Conservation (phyloP, 2,113 vertebrate genomes). For the Phycodurus eques region DNA sequence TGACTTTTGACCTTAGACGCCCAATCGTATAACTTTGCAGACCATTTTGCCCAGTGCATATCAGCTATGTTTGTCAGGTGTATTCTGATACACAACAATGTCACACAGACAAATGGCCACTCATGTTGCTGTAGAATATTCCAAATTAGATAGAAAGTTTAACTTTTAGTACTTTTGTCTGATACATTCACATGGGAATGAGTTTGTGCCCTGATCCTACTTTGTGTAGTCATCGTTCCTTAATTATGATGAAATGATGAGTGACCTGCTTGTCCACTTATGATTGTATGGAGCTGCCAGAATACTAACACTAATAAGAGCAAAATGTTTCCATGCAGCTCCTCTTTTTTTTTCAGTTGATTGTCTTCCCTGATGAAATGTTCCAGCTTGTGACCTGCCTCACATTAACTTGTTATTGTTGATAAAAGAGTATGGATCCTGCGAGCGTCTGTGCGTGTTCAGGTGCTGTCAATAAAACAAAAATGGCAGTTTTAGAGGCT, state of each 20-base stretch:
- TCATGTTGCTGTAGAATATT: neutral
- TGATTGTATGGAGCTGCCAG: neutral
- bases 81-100: neutral
- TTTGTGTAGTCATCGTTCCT: neutral
- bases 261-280: neutral
- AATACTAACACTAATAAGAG: neutral
- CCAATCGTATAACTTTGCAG: neutral
- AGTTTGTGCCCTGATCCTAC: neutral
- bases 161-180: neutral
- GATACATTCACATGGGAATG: neutral
- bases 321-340: neutral
- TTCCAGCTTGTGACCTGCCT: neutral
- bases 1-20: neutral
- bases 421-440: conserved; percentile 36
- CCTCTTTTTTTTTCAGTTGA: rapidly evolving
- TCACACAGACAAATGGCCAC: neutral
- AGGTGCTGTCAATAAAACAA: conserved; percentile 38
- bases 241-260: neutral
- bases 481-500: neutral
- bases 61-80: neutral
- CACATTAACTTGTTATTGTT: conserved; percentile 38
- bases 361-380: rapidly evolving
- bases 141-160: neutral
- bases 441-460: conserved; percentile 23
- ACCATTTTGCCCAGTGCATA: neutral